These are phyloP conservation scores for Sinhomidia bicolor DNA, from an alignment of 2,888 invertebrate species.

Conservation along the genomic window DNA sequence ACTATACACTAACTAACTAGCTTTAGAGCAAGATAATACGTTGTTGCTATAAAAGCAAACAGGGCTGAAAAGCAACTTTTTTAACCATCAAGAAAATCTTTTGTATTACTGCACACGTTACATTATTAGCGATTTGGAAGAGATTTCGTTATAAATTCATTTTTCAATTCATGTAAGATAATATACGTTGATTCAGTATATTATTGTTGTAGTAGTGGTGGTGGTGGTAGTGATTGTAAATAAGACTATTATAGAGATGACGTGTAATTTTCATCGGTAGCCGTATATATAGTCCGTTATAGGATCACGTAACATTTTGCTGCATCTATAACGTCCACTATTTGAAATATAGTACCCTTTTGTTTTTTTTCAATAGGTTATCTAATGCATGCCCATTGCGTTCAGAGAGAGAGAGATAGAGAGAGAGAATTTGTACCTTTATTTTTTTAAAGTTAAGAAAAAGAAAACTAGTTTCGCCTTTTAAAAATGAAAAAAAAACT, in stretches of 20 bases:
- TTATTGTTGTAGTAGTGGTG: background rate
- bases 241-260: constrained; percentile 43
- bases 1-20: background rate
- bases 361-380: constrained; percentile 35
- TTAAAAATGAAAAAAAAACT: background rate
- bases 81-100: constrained; percentile 22
- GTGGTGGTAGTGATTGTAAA: background rate
- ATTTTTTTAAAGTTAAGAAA: constrained; percentile 40
- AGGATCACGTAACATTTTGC: constrained; percentile 40
- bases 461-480: constrained; percentile 21
- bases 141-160: constrained; percentile 40
- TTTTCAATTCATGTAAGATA: constrained; percentile 34
- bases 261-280: constrained; percentile 52
- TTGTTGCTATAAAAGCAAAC: constrained; percentile 20
- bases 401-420: too few species aligned
- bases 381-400: constrained; percentile 16
- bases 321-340: background rate
- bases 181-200: background rate
- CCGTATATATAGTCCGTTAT: background rate
- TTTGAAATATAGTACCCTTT: constrained; percentile 22
- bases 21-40: background rate
- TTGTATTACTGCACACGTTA: constrained; percentile 14
- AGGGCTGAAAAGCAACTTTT: background rate
- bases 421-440: constrained; percentile 36
- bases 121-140: constrained; percentile 23